These are phyloP conservation scores for Neoseiulus cucumeris DNA, from an alignment of 1,140 invertebrate genomes.

Conservation along the genomic window DNA sequence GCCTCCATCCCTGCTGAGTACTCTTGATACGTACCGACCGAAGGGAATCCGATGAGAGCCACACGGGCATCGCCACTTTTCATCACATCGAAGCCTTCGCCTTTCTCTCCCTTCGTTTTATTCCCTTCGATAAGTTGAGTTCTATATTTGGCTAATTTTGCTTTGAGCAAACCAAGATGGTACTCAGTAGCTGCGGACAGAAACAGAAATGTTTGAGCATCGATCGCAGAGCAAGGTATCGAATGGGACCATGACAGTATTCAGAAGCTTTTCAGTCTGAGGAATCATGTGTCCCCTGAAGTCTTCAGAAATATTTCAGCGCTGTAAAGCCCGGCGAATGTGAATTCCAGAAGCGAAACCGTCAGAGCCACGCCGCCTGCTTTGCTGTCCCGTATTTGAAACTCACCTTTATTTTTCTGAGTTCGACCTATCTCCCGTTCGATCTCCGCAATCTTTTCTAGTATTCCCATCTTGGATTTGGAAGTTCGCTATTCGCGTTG, in stretches of 20 bases:
- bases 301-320: neutral
- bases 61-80: constrained; percentile 98
- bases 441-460: constrained; percentile 94
- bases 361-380: too few relatives aligned
- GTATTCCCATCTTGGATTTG: constrained; percentile 57
- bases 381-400: too few relatives aligned
- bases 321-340: too few relatives aligned
- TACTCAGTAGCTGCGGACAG: constrained; percentile 76
- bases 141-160: constrained; percentile 92
- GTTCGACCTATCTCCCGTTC: constrained; percentile 93
- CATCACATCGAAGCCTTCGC: constrained; percentile 98
- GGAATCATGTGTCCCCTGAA: neutral
- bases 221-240: neutral
- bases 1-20: too few relatives aligned
- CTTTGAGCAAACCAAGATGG: constrained; percentile 91
- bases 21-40: constrained; percentile 52
- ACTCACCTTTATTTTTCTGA: constrained; percentile 95
- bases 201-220: constrained; percentile 1
- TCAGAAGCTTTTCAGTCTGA: neutral
- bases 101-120: constrained; percentile 78
- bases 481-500: too few relatives aligned
- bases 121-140: constrained; percentile 82
- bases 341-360: too few relatives aligned
- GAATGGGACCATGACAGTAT: neutral
- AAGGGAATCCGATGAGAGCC: constrained; percentile 91